Base-by-base conservation (phyloP, 92 coral and sea anemone species). In the Micromussa lordhowensis region DNA sequence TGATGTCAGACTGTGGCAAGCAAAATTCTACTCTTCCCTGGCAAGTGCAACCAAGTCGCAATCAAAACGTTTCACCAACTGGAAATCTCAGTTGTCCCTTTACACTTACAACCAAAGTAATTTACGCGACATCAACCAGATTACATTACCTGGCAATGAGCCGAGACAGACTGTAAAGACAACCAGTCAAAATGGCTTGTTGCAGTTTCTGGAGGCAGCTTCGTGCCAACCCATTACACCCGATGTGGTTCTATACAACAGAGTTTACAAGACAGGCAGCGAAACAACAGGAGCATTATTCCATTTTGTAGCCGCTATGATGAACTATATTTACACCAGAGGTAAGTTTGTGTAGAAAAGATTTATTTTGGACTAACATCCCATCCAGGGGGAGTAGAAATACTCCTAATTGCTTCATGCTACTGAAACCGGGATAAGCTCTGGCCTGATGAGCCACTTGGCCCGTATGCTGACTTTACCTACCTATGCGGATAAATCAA, bases 221-320 rank as follows among this genome's bases (percentile, higher is more conserved):
- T 83, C 79, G 36, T 91, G 93, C 24, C 22, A 73, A 70, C 88
- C 88, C 21, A 64, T 91, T 1, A 76, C 80, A 54, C 91, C 93
- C 21, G 55, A 77, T 22, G 40, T 91, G 72, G 84, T 91, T 38
- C 83, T 91, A 16, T 91, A 86, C 73, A 91, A 91, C 80, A 82
- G 93, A 44, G 87, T 91, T 29, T 91, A 75, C 55, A 91, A 91
- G 82, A 91, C 93, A 16, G 93, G 87, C 55, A 91, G 93, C 31
- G 87, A 88, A 18, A 64, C 93, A 29, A 44, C 84, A 63, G 79
- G 79, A 19, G 81, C 81, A 22, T n/a, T 77, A 28, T 26, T 73
- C 26, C 24, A 15, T 3, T 73, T 73, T 24, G 44, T 8, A 29
- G 53, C 51, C 1, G 1, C 15, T 18, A 24, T 31, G 53, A 57